Evolutionary conservation across 2,797 vertebrate species (phyloP), one percentile per base, ranked within the genome.

Genomic region (Spinus pinus): DNA sequence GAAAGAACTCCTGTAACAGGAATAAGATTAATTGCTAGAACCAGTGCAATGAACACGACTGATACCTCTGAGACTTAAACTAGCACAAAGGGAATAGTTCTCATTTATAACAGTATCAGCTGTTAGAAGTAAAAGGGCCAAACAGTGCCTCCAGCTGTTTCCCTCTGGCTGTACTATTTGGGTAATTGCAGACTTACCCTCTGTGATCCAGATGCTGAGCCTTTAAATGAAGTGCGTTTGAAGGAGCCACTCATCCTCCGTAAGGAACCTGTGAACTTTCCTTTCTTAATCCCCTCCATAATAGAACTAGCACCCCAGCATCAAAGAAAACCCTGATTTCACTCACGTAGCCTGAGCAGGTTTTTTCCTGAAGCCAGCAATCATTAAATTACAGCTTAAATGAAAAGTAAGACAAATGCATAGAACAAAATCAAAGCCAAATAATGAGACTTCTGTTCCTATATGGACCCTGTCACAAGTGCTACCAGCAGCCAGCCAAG

Each of bases 161-260:
- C 31, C 67, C 62, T 81, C 65, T 81, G 54, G 31, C 16, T 61
- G 9, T 24, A 54, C 17, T 56, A 6, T 53, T 44, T 64, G 50
- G 25, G 27, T 72, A 51, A 73, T 3, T 69, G 25, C 80, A 46
- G 18, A 96, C 99, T 98, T 98, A 99, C 99, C 99, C 98, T 99
- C 97, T 99, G 99, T 0, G 99, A 99, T 93, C 98, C 99, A 9
- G 99, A 99, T 6, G 98, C 57, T 53, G 98, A 98, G 90, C 99
- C 99, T 97, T 99, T 99, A 96, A 99, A 98, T 3, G 99, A 99
- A 51, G 98, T 93, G 49, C 98, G 98, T 96, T 98, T 99, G 95
- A 99, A 98, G 72, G 98, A 99, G 83, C 98, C 97, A 66, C 98
- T 97, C 94, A 98, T 98, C 81, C 97, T 97, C 66, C 93, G 97